Base-by-base conservation (phyloP, 2,113 vertebrate genomes). In the Chrysemys picta region DNA sequence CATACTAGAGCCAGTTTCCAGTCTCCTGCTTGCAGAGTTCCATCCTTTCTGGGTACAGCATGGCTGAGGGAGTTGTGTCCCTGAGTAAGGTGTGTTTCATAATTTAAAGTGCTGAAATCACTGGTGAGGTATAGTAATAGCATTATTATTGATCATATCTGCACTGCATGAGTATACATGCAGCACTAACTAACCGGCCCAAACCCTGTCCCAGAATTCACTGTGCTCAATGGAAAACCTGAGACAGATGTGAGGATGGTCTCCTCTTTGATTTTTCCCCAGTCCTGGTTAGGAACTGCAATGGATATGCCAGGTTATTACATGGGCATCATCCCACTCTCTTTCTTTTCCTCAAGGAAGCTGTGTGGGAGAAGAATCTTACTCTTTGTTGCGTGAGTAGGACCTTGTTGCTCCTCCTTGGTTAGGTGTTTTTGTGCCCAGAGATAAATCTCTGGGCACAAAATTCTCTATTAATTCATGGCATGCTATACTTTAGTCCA, bases 141-240 rank as follows among this genome's bases (percentile, higher is more conserved):
- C 0, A 0, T 72, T 84, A 0, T 78, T 84, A 78, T n/a, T 1
- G 0, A 57, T 75, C 8, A 2, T 11, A 45, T 72, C 5, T 76
- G 89, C 94, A 79, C 25, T 35, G 6, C 52, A 25, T 89, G 24
- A 69, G 3, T 75, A n/a, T 79, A 87, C 54, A 47, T 25, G 16
- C 47, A 89, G 19, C 3, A 81, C 8, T 49, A 83, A 80, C 2
- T 84, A 85, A 29, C 56, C 56, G 53, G 49, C 89, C 45, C 35
- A 92, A 91, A 75, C 25, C 53, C n/a, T 65, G 12, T 35, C 25
- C 3, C 69, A 50, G 7, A 12, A 45, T 17, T 1, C 38, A 75
- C 3, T 65, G 42, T 31, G 59, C 13, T 65, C 8, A 8, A 50
- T 85, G 10, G 85, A 87, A 85, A 87, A 47, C 24, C 45, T 10